phyloP scores from a whole-genome alignment of 2,888 invertebrate genomes.

The Drosophila nr. fundita region DNA sequence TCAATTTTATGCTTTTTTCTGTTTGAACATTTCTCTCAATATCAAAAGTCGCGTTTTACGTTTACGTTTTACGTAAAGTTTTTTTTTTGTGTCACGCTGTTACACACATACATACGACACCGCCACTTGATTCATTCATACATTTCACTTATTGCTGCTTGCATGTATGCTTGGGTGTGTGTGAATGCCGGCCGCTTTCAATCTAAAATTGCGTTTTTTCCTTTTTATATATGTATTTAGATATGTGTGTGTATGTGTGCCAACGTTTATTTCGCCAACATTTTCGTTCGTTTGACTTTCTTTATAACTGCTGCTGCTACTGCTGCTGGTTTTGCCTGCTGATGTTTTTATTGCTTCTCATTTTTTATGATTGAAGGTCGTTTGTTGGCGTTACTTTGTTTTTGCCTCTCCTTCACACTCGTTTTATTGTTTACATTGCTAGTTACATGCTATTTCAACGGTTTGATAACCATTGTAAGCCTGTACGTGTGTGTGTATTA shows the following conservation, averaged over 20 bases:
- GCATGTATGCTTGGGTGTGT: conserved; percentile 12
- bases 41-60: conserved; percentile 57
- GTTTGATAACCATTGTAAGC: conserved; percentile 40
- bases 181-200: conserved; percentile 43
- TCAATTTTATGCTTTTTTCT: conserved; percentile 43
- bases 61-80: conserved; percentile 52
- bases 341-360: conserved; percentile 60
- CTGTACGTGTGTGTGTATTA: conserved; percentile 3
- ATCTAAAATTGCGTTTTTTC: conserved; percentile 68
- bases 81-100: conserved; percentile 51
- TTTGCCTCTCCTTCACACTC: conserved; percentile 20
- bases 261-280: conserved; percentile 25
- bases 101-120: conserved; percentile 17
- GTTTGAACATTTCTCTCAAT: conserved; percentile 37
- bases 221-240: conserved; percentile 31
- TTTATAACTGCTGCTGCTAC: conserved; percentile 50
- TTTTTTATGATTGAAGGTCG: conserved; percentile 77
- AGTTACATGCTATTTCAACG: conserved; percentile 18
- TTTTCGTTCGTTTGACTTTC: conserved; percentile 61
- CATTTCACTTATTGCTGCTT: conserved; percentile 52
- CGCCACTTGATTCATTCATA: conserved; percentile 66
- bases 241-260: conserved; percentile 21
- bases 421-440: conserved; percentile 51
- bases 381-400: conserved; percentile 35
- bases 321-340: conserved; percentile 44